Evolutionary conservation across 2,113 vertebrate genomes (phyloP).

Genomic region (Apodemus speciosus): DNA sequence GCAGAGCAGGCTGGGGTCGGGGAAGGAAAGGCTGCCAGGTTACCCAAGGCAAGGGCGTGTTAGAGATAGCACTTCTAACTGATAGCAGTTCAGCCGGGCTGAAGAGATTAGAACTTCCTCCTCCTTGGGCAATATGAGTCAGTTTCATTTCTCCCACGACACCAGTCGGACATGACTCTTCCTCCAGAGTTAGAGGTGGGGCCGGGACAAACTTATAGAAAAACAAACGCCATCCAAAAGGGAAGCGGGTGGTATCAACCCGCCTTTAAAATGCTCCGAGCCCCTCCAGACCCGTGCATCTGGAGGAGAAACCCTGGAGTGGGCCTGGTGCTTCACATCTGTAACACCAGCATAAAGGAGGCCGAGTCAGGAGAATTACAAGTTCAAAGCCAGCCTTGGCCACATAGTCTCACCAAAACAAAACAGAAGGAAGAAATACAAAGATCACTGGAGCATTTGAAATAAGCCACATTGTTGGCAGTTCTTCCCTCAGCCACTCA

Average conservation of each 20-base stretch:
- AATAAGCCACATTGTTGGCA: background rate
- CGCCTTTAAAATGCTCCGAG: background rate
- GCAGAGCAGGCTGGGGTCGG: background rate
- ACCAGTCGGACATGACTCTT: background rate
- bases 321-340: background rate
- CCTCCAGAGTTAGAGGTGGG: background rate
- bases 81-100: background rate
- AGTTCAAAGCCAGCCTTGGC: background rate
- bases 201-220: background rate
- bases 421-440: background rate
- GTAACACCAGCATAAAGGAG: background rate
- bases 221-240: background rate
- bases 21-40: background rate
- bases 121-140: slow-evolving; percentile 51
- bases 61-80: background rate
- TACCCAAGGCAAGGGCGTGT: background rate
- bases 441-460: background rate
- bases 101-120: slow-evolving; percentile 62
- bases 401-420: background rate
- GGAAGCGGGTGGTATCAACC: background rate
- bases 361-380: background rate
- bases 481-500: background rate
- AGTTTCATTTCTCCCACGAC: slow-evolving; percentile 31
- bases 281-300: background rate
- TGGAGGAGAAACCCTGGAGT: background rate